Evolutionary conservation across 2,888 invertebrate species (phyloP).

Genomic region (Gastrophysa polygoni): DNA sequence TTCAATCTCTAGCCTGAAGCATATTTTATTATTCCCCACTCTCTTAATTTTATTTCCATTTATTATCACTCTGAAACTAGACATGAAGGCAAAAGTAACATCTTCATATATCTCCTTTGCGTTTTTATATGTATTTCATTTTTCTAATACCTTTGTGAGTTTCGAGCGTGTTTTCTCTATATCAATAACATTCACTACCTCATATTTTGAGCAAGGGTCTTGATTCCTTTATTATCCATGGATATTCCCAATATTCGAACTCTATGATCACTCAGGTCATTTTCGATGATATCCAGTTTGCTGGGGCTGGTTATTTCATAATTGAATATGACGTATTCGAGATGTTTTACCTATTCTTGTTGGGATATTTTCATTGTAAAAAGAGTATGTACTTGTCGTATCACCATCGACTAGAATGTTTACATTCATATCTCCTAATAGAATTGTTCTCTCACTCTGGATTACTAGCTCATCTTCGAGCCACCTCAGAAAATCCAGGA

Average conservation of each 20-base stretch:
- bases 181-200: neutral
- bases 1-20: neutral
- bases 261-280: neutral
- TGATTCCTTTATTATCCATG: neutral
- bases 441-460: neutral
- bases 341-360: neutral
- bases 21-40: neutral
- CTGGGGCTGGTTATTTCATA: neutral
- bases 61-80: neutral
- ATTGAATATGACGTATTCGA: neutral
- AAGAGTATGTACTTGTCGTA: neutral
- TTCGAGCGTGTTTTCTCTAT: neutral
- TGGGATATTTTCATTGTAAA: neutral
- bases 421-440: neutral
- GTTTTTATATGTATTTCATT: neutral
- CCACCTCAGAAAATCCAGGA: neutral
- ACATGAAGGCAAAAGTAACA: neutral
- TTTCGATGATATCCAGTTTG: neutral
- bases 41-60: neutral
- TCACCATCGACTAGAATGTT: neutral
- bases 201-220: neutral
- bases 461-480: neutral
- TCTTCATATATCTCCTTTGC: neutral
- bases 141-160: neutral
- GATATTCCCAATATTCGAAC: neutral